Evolutionary conservation across 2,113 vertebrate species (phyloP).

Genomic region (Pao palembangensis): DNA sequence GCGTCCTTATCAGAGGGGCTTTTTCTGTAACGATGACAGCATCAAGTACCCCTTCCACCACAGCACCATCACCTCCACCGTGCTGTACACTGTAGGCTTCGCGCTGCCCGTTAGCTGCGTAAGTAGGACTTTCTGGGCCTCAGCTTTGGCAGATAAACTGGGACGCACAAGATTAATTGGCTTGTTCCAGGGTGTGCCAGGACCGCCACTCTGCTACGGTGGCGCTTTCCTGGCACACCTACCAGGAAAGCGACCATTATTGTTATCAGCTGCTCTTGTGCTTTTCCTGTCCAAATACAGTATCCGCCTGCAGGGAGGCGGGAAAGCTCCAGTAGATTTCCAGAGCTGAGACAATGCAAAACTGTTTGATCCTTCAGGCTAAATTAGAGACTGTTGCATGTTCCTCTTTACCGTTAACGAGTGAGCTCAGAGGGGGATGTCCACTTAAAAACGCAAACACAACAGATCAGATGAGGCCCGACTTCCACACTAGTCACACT

Average conservation of each 20-base stretch:
- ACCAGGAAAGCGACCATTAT: background rate
- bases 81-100: conserved; percentile 92
- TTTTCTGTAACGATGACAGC: conserved; percentile 98
- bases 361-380: background rate
- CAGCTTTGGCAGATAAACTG: no score
- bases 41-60: conserved; percentile 94
- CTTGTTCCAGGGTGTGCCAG: background rate
- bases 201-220: background rate
- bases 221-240: conserved; percentile 3
- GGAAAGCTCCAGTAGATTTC: background rate
- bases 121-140: conserved; percentile 78
- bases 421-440: conserved; percentile 47
- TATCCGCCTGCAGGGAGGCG: no score
- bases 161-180: no score
- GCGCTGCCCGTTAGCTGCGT: conserved; percentile 91
- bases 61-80: conserved; percentile 88
- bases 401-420: no score
- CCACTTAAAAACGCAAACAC: conserved; percentile 46
- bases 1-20: conserved; percentile 94
- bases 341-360: background rate
- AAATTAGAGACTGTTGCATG: background rate
- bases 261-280: background rate
- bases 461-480: background rate
- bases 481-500: background rate
- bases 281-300: background rate